These are phyloP conservation scores for Eira barbara DNA, from an alignment of 2,113 vertebrate genomes.

Conservation along the genomic window DNA sequence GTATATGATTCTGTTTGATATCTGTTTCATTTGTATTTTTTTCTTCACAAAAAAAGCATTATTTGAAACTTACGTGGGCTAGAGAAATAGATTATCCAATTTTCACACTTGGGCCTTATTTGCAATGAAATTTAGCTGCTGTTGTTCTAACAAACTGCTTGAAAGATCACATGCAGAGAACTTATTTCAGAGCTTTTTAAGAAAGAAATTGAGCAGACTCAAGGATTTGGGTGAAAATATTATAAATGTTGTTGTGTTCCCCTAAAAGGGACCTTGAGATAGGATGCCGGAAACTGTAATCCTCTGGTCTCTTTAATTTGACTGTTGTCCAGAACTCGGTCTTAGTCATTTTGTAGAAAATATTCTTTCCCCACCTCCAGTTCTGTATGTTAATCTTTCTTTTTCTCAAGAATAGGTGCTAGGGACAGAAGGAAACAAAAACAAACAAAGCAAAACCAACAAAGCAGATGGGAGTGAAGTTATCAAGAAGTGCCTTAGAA, in stretches of 20 bases:
- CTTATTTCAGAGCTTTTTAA: background rate
- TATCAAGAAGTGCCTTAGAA: background rate
- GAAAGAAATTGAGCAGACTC: background rate
- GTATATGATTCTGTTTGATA: background rate
- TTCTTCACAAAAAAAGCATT: background rate
- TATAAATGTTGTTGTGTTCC: background rate
- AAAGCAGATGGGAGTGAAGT: background rate
- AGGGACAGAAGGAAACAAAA: background rate
- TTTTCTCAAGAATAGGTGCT: background rate
- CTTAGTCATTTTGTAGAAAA: conserved; percentile 25
- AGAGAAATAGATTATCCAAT: background rate
- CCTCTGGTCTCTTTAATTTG: background rate
- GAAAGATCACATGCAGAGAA: background rate
- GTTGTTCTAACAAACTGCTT: background rate
- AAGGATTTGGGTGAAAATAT: background rate
- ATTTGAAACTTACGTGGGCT: background rate
- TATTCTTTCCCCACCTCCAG: background rate
- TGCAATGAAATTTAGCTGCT: background rate
- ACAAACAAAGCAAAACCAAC: background rate
- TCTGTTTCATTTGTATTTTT: background rate
- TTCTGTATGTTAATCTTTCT: background rate
- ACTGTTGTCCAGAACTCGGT: background rate
- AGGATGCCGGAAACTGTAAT: background rate
- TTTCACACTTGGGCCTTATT: background rate
- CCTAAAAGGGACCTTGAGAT: background rate